phyloP scores from a whole-genome alignment of 1,140 invertebrate species.

The Limonius californicus region DNA sequence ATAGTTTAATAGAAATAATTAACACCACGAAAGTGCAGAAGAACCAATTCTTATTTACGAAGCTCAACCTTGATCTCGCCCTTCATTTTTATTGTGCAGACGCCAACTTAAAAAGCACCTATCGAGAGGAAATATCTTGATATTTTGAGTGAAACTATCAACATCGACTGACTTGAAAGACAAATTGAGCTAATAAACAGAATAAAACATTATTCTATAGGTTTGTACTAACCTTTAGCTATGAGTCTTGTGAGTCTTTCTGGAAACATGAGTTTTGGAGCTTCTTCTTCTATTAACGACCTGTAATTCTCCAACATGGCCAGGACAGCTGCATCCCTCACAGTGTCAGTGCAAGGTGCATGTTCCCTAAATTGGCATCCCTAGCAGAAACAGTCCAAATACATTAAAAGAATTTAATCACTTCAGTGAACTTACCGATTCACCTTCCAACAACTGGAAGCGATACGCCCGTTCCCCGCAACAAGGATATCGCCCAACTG shows the following conservation, averaged over 20 bases:
- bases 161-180: too few relatives aligned
- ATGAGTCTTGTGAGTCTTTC: conserved; percentile 64
- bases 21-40: too few relatives aligned
- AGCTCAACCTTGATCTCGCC: too few relatives aligned
- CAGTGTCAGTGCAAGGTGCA: conserved; percentile 50
- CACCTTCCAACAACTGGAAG: conserved; percentile 40
- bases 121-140: too few relatives aligned
- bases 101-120: too few relatives aligned
- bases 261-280: conserved; percentile 61
- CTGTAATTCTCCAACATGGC: conserved; percentile 55
- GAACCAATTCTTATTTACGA: too few relatives aligned
- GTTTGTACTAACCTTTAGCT: conserved; percentile 55
- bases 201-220: too few relatives aligned
- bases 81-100: too few relatives aligned
- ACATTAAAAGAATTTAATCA: too few relatives aligned
- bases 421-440: conserved; percentile 34
- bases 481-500: conserved; percentile 73
- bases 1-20: too few relatives aligned
- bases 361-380: conserved; percentile 64
- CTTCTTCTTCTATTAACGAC: conserved; percentile 56
- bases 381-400: neutral
- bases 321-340: conserved; percentile 55
- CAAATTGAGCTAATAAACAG: too few relatives aligned
- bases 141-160: too few relatives aligned
- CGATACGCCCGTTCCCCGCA: conserved; percentile 77